A percentile compares a stretch with the other conserved stretches of the same genome.
These are phyloP conservation scores for Acanthiza pusilla DNA, from an alignment of 2,797 vertebrate genomes.

Conservation along the genomic window DNA sequence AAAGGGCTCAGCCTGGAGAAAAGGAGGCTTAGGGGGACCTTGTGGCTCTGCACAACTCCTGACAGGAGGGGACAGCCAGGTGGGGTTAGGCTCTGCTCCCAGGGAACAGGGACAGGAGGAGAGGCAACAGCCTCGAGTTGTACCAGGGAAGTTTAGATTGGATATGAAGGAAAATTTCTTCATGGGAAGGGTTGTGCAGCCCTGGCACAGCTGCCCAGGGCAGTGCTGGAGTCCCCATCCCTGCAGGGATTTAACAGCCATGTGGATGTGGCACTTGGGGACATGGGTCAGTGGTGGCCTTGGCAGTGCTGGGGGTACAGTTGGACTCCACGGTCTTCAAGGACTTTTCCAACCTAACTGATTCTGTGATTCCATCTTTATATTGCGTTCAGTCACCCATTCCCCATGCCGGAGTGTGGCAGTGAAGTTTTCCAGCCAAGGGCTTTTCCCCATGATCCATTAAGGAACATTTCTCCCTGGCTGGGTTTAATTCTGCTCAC, in stretches of 20 bases:
- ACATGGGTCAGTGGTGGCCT: no score
- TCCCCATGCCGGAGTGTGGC: fast-evolving
- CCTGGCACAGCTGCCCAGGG: not conserved
- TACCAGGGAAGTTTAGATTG: not conserved
- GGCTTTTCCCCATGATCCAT: not conserved
- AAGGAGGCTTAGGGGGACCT: not conserved
- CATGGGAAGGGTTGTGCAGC: not conserved
- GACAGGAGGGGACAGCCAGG: fast-evolving
- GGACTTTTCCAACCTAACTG: not conserved
- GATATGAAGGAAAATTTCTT: not conserved
- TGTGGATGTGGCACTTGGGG: not conserved
- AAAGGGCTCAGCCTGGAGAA: not conserved
- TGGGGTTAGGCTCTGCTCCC: fast-evolving
- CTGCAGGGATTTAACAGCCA: not conserved
- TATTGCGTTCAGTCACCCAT: fast-evolving
- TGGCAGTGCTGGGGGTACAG: not conserved
- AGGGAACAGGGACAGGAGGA: not conserved
- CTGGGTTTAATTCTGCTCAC: not conserved
- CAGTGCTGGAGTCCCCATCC: not conserved
- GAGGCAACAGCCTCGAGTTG: not conserved
- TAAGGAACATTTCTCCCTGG: not conserved
- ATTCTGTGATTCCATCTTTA: not conserved
- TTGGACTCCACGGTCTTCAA: fast-evolving
- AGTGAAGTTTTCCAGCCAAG: not conserved
- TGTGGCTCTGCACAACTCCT: not conserved